Evolutionary conservation across 2,888 invertebrate genomes (phyloP), one percentile per base, ranked within the genome.

Genomic region (Pyralis farinalis): DNA sequence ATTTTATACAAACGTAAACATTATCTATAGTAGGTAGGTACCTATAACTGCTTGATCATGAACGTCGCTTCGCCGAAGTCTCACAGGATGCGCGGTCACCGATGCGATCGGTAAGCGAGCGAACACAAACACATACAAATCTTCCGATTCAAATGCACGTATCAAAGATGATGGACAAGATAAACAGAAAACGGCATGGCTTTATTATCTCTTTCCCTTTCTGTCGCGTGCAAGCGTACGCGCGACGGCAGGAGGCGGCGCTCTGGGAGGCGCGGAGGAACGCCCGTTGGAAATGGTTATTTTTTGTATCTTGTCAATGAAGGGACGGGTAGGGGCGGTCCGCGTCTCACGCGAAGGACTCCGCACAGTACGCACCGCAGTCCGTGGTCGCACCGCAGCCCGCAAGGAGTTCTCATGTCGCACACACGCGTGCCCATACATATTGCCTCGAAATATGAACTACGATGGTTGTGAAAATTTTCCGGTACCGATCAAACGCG

Each of bases 231-330:
- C 44, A 48, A 41, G 37, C 38, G 37, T 39, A 46, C 53, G 45
- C 38, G 43, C 42, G 62, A 34, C 52, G 53, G 71, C 61, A 65
- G 77, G 73, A 72, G 83, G 81, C 75, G 81, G 73, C 71, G 65
- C 73, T 54, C 62, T 67, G 67, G 76, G 75, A 71, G 76, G 74
- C 70, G 71, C 67, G n/a, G n/a, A n/a, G n/a, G n/a, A 58, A 57
- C 63, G 66, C 25, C 1, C 63, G 56, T 61, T 74, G 77, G 79
- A 80, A 74, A 71, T 78, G 84, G 77, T 71, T 73, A 71, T 82
- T 85, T 86, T 86, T 87, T 87, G 77, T 85, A 67, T 82, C 80
- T 84, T 83, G 85, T 87, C 85, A 86, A 83, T 80, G 84, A 85
- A 86, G 80, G 82, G 78, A 78, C 81, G 80, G 74, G 73, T 70